Base-by-base conservation (phyloP, 2,113 vertebrate genomes). In the Gadus macrocephalus region DNA sequence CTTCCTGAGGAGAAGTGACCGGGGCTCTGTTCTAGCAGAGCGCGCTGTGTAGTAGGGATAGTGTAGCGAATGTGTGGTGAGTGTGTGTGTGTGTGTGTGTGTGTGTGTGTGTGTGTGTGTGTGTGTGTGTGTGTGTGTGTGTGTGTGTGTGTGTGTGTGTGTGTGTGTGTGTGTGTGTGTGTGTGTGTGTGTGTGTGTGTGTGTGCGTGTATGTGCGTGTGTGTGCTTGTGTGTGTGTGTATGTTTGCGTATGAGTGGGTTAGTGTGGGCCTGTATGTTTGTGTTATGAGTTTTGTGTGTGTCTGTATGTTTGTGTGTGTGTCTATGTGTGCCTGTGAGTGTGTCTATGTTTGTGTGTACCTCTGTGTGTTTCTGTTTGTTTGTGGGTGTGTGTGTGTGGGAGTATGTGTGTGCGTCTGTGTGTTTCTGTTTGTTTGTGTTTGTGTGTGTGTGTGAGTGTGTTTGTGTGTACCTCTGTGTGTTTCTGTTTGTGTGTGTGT, bases 241-340 rank as follows among this genome's bases (percentile, higher is more conserved):
- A 2, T n/a, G 3, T 58, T 3, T 49, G 1, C 4, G 31, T 60
- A 8, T 60, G 19, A 12, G 19, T 19, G 7, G 27, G 16, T 60
- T 3, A 5, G 5, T 62, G 19, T 22, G 8, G 20, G 20, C 20
- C 20, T 20, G 20, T 20, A 20, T 20, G 20, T 20, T 20, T 20
- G 20, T 20, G 20, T 20, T 20, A 20, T 20, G 20, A 20, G 20
- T 20, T 20, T 20, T 8, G 4, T 8, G 15, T 59, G 59, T 12
- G 22, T 27, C 19, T 0, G 22, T 60, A 31, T 62, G 77, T 69
- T 64, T 79, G 73, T 58, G 55, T 58, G 12, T n/a, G 16, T 58
- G 55, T 58, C 20, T 20, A 1, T 58, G 55, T 17, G 55, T 58
- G 55, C 20, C 1, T 20, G 15, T 58, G 55, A 1, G 12, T 58